A percentile compares a stretch with the other conserved stretches of the same genome.
Conservation (phyloP, 2,113 vertebrate species). For the Amphilophus citrinellus region DNA sequence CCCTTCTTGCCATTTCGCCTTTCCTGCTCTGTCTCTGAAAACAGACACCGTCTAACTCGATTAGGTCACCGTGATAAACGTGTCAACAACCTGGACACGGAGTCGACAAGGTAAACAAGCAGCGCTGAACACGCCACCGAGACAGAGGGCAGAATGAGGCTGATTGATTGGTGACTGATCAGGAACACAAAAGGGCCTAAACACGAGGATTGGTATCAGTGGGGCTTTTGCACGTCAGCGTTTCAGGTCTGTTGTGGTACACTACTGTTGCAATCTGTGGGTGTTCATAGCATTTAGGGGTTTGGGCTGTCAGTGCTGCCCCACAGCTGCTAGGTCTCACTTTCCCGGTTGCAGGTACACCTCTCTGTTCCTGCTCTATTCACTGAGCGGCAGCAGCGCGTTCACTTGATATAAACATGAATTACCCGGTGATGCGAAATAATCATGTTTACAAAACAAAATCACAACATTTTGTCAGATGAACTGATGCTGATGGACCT, state of each 20-base stretch:
- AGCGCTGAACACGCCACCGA: not conserved
- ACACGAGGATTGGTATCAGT: not conserved
- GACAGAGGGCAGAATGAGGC: conserved; percentile 4
- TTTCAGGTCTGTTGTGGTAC: not conserved
- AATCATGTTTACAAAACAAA: not conserved
- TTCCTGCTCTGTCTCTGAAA: conserved; percentile 33
- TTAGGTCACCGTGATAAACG: conserved; percentile 23
- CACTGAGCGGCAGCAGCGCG: not conserved
- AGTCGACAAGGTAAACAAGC: conserved; percentile 50
- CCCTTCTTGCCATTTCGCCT: conserved; percentile 15
- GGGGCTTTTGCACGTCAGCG: not conserved
- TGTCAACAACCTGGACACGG: conserved; percentile 48
- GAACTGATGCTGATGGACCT: not conserved
- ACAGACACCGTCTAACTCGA: conserved; percentile 38
- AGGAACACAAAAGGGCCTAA: not conserved
- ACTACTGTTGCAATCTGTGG: rapidly evolving
- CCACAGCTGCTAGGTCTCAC: not conserved
- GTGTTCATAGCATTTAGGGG: not conserved
- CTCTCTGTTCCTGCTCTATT: not conserved
- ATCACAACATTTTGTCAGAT: not conserved
- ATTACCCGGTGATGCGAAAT: not conserved
- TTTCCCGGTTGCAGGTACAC: not conserved
- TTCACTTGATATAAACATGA: not conserved
- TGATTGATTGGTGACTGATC: conserved; percentile 37
- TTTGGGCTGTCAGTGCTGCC: not conserved